These are phyloP conservation scores for Dolichopus griseipennis DNA, from an alignment of 2,888 invertebrate species.

Conservation along the genomic window DNA sequence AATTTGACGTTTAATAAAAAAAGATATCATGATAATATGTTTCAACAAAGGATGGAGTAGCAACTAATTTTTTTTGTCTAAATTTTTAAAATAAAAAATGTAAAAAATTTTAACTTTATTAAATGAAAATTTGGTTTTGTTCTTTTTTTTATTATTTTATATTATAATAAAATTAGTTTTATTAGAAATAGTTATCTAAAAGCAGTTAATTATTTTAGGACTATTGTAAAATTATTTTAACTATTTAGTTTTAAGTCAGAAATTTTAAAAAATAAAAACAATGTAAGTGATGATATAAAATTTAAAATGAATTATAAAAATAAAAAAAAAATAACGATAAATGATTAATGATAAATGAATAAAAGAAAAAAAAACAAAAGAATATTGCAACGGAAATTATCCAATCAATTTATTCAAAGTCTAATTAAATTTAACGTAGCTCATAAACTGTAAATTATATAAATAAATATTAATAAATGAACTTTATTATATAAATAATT, in stretches of 20 bases:
- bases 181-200: background rate
- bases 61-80: background rate
- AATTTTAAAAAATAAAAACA: background rate
- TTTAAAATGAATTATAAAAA: background rate
- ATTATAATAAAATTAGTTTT: too few species aligned
- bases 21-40: background rate
- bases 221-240: background rate
- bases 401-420: background rate
- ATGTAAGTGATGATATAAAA: background rate
- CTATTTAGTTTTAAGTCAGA: background rate
- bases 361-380: background rate
- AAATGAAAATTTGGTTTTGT: background rate
- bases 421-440: background rate
- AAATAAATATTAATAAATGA: slow-evolving; percentile 4
- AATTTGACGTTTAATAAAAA: background rate
- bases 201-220: background rate
- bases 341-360: too few species aligned
- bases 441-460: background rate
- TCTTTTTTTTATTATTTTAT: background rate
- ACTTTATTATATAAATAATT: background rate
- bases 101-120: background rate
- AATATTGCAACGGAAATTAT: too few species aligned
- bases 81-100: background rate
- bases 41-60: background rate
- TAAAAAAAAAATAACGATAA: too few species aligned